A percentile compares a stretch with the other conserved stretches of the same genome.
phyloP scores from a whole-genome alignment of 2,113 vertebrate genomes.

The Rissa tridactyla region DNA sequence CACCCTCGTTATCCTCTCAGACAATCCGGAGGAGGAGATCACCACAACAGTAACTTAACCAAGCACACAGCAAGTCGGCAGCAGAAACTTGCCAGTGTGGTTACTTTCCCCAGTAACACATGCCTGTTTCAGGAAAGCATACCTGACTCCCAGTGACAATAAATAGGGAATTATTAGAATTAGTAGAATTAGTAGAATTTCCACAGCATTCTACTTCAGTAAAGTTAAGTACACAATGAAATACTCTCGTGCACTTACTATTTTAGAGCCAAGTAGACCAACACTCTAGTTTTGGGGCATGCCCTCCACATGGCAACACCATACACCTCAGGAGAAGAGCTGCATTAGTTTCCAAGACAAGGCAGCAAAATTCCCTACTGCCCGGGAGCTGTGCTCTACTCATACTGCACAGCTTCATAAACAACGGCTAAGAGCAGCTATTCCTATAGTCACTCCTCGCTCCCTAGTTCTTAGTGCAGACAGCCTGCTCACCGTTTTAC shows the following conservation, averaged over 20 bases:
- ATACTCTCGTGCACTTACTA: not conserved
- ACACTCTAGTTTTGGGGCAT: not conserved
- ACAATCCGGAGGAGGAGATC: not conserved
- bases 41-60: not conserved
- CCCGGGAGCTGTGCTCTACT: not conserved
- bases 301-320: accelerated
- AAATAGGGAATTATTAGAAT: not conserved
- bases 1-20: not conserved
- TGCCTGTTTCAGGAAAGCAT: not conserved
- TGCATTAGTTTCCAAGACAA: not conserved
- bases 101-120: not conserved
- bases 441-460: not conserved
- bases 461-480: not conserved
- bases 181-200: not conserved
- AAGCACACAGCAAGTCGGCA: not conserved
- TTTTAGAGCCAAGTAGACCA: not conserved
- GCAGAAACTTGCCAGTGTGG: not conserved
- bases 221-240: not conserved
- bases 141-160: not conserved
- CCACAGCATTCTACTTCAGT: not conserved
- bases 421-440: not conserved
- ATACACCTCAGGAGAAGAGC: not conserved
- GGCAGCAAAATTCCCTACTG: not conserved
- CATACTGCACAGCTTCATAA: not conserved
- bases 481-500: not conserved